Conservation (phyloP, 2,113 vertebrate species). For the Corythoichthys intestinalis region DNA sequence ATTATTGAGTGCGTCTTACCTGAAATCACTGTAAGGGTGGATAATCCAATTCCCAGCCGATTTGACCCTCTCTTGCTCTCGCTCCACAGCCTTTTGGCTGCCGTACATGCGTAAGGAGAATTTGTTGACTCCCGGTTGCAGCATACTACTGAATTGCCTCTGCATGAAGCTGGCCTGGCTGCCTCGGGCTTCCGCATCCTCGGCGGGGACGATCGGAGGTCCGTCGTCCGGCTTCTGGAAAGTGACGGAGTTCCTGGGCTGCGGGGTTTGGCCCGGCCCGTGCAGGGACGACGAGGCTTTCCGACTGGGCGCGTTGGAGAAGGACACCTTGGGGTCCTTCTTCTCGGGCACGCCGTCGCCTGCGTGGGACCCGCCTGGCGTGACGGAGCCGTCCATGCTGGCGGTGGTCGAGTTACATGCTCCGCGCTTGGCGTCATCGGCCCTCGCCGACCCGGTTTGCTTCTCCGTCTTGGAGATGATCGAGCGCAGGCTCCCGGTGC, state of each 20-base stretch:
- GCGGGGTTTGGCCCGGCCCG: conserved; percentile 63
- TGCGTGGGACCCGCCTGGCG: conserved; percentile 61
- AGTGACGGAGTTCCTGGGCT: conserved; percentile 77
- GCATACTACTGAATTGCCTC: conserved; percentile 90
- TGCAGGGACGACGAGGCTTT: conserved; percentile 79
- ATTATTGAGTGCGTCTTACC: conserved; percentile 63
- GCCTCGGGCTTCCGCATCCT: conserved; percentile 75
- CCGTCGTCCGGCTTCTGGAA: conserved; percentile 78
- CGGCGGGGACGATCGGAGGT: conserved; percentile 76
- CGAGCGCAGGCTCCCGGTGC: conserved; percentile 74
- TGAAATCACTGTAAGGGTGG: conserved; percentile 95
- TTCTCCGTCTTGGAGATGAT: conserved; percentile 74
- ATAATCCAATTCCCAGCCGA: conserved; percentile 97
- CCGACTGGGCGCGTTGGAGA: conserved; percentile 79
- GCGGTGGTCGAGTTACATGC: conserved; percentile 69
- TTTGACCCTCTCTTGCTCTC: conserved; percentile 94
- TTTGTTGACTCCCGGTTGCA: conserved; percentile 97
- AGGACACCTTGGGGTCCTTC: conserved; percentile 81
- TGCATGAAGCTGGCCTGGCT: conserved; percentile 93
- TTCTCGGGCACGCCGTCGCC: conserved; percentile 71
- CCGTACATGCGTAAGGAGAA: conserved; percentile 99
- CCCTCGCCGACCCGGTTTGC: conserved; percentile 57
- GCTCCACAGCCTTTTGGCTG: conserved; percentile 92
- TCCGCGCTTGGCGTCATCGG: conserved; percentile 65
- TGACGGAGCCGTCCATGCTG: conserved; percentile 73